Evolutionary conservation across 2,113 vertebrate genomes (phyloP), one percentile per base, ranked within the genome.

Genomic region (Cheilinus undulatus): DNA sequence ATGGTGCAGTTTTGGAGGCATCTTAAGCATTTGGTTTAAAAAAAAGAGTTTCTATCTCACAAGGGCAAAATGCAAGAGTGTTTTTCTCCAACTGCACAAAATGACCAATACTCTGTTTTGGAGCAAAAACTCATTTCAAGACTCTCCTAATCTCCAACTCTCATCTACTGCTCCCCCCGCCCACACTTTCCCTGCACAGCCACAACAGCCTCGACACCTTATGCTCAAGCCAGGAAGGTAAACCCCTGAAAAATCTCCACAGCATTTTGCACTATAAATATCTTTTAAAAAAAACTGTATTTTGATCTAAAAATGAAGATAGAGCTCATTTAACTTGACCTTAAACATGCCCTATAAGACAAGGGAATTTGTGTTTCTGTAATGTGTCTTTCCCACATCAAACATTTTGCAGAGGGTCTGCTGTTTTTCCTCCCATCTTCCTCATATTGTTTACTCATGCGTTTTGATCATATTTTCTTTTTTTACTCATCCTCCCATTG

Each of bases 101-200:
- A 71, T 77, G 64, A 84, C 42, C 54, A 61, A 4, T 70, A 23
- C 59, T 43, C 38, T 57, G 45, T 75, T 80, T 36, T 52, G 22
- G 20, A 70, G 36, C 22, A 71, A 79, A 79, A 85, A 57, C 50
- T 64, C 0, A 78, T 88, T 80, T 78, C 46, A 79, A 62, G 71
- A 68, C 48, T 70, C 36, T 45, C 45, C 69, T 66, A 77, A 42
- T 77, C 26, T 49, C 70, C 40, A 54, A 15, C 14, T 78, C 67
- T 76, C 50, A 62, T 77, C 59, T 65, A 3, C 51, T 68, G 27
- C 48, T 26, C 48, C 22, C 23, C 40, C 3, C 40, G 4, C 13
- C 20, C 46, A 32, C 63, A 82, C 59, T 17, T 76, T 45, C 58
- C 30, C 45, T 42, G 50, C 43, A 45, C 26, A 22, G 43, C 11